phyloP scores from a whole-genome alignment of 1,140 invertebrate genomes.

The Caenorhabditis briggsae region DNA sequence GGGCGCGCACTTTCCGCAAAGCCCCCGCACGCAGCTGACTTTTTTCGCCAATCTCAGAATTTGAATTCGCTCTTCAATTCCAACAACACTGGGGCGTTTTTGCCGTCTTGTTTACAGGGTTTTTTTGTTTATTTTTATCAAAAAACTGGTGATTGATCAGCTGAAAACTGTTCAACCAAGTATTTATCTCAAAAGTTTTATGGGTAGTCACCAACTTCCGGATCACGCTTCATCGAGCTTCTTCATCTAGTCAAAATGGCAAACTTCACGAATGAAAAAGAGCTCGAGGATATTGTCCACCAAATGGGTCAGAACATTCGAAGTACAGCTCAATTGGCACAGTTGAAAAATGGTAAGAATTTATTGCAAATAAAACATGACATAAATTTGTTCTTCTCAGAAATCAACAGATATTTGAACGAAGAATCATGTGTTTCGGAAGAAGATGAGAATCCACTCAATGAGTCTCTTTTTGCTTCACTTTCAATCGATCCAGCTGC shows the following conservation, averaged over 20 bases:
- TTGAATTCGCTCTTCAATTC: neutral
- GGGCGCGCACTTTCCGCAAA: neutral
- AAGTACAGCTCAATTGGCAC: neutral
- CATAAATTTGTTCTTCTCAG: neutral
- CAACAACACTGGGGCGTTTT: neutral
- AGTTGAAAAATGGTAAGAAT: neutral
- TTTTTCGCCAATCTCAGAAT: neutral
- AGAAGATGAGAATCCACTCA: neutral
- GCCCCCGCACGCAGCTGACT: neutral
- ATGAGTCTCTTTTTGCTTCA: conserved; percentile 4
- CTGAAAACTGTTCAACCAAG: neutral
- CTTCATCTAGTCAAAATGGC: neutral
- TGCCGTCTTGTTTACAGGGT: neutral
- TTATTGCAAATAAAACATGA: neutral
- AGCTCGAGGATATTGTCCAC: conserved; percentile 23
- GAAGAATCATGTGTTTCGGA: neutral
- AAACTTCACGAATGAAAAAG: conserved; percentile 15
- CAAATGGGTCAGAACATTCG: conserved; percentile 31
- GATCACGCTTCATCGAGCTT: neutral
- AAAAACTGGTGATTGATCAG: neutral
- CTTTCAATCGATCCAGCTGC: conserved; percentile 21
- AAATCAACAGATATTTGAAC: neutral
- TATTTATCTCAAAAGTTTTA: neutral
- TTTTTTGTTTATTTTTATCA: neutral
- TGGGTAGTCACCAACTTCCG: neutral